These are phyloP conservation scores for Aquatica leii DNA, from an alignment of 2,888 invertebrate species.

Conservation along the genomic window DNA sequence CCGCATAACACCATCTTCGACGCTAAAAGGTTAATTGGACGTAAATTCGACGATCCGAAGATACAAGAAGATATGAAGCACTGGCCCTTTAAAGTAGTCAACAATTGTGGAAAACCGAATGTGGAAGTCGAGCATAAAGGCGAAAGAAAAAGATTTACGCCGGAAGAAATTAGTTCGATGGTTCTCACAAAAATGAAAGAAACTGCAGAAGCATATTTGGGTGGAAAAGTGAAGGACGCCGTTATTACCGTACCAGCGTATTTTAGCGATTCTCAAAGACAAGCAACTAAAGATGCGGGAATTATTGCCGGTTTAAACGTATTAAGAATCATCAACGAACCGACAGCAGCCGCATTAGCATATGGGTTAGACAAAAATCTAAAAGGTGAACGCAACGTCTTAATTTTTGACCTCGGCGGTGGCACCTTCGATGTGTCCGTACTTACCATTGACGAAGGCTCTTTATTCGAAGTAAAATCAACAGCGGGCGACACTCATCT, in stretches of 20 bases:
- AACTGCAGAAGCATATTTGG: slow-evolving; percentile 78
- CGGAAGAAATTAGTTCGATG: slow-evolving; percentile 77
- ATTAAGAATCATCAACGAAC: slow-evolving; percentile 83
- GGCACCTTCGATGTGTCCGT: slow-evolving; percentile 75
- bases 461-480: slow-evolving; percentile 64
- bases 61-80: slow-evolving; percentile 83
- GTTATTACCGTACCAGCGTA: slow-evolving; percentile 82
- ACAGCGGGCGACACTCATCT: slow-evolving; percentile 64
- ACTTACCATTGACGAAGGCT: slow-evolving; percentile 78
- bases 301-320: slow-evolving; percentile 77
- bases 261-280: slow-evolving; percentile 75
- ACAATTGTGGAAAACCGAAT: slow-evolving; percentile 72
- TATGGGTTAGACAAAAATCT: slow-evolving; percentile 76
- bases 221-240: slow-evolving; percentile 72
- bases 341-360: slow-evolving; percentile 77
- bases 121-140: slow-evolving; percentile 73
- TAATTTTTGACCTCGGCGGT: slow-evolving; percentile 63
- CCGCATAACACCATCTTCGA: slow-evolving; percentile 3
- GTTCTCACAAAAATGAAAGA: slow-evolving; percentile 69
- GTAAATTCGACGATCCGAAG: slow-evolving; percentile 76
- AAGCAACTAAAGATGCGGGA: slow-evolving; percentile 87
- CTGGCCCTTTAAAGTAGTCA: slow-evolving; percentile 82
- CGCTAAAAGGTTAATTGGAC: slow-evolving; percentile 77
- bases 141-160: slow-evolving; percentile 69
- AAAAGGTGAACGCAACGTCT: slow-evolving; percentile 69